Conservation (phyloP, 2,888 invertebrate species). For the Neuroscelio doddi region DNA sequence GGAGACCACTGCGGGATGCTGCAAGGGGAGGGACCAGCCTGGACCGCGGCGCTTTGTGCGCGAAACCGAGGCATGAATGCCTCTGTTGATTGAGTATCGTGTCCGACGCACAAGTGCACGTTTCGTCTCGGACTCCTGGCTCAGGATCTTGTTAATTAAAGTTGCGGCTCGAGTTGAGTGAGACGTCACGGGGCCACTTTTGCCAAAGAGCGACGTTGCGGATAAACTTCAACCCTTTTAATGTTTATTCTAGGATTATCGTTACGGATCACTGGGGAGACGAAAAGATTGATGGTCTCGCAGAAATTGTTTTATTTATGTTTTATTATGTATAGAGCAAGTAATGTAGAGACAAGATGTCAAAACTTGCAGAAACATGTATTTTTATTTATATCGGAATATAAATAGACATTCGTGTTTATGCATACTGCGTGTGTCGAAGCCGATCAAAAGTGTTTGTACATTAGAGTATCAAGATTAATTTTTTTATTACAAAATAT, state of each 20-base stretch:
- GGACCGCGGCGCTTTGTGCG: constrained; percentile 51
- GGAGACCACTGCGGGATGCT: constrained; percentile 27
- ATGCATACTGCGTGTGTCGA: too few species aligned
- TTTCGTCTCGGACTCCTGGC: constrained; percentile 48
- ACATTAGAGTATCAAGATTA: too few species aligned
- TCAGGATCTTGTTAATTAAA: constrained; percentile 68
- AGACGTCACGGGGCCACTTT: constrained; percentile 64
- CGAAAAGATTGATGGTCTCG: constrained; percentile 34
- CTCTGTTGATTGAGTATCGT: constrained; percentile 66
- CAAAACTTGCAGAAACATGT: too few species aligned
- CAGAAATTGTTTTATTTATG: background rate
- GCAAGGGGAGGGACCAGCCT: constrained; percentile 24
- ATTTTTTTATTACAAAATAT: too few species aligned
- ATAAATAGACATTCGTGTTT: too few species aligned
- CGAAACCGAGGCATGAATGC: constrained; percentile 59
- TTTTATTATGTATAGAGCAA: too few species aligned
- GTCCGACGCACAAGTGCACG: constrained; percentile 51
- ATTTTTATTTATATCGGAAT: too few species aligned
- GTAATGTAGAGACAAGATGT: too few species aligned
- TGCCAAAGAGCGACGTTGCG: constrained; percentile 35
- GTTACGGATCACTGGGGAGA: constrained; percentile 26
- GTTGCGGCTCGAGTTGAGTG: constrained; percentile 59
- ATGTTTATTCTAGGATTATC: constrained; percentile 42
- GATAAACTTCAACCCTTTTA: constrained; percentile 30
- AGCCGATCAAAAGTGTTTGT: too few species aligned